These are phyloP conservation scores for Lycaena phlaeas DNA, from an alignment of 2,888 invertebrate genomes.

Conservation along the genomic window DNA sequence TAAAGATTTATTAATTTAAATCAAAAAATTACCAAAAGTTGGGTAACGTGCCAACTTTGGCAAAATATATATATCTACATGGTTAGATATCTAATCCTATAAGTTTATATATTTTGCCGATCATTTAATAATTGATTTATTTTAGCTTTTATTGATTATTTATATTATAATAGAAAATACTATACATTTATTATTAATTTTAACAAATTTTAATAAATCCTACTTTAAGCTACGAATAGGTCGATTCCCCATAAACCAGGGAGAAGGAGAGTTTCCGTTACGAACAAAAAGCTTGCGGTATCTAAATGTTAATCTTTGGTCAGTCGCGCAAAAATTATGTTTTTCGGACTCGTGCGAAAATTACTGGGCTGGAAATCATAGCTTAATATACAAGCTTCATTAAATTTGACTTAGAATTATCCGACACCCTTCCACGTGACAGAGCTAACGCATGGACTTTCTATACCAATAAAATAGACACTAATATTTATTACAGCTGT, in stretches of 20 bases:
- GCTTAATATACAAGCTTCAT: constrained; percentile 39
- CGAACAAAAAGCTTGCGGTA: constrained; percentile 57
- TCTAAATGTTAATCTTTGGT: constrained; percentile 71
- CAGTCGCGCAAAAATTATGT: constrained; percentile 71
- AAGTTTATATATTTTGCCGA: too few species aligned
- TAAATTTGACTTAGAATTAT: constrained; percentile 30
- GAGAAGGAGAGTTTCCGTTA: constrained; percentile 44
- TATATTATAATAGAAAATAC: too few species aligned
- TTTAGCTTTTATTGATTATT: too few species aligned
- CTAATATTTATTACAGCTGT: constrained; percentile 18
- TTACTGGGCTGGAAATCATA: constrained; percentile 47
- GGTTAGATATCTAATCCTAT: too few species aligned
- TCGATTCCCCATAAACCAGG: constrained; percentile 23
- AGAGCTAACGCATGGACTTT: constrained; percentile 7
- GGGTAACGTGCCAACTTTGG: too few species aligned
- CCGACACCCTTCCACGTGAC: constrained; percentile 16
- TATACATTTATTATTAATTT: too few species aligned
- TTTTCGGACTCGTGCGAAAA: constrained; percentile 56
- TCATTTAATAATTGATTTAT: too few species aligned
- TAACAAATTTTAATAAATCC: too few species aligned
- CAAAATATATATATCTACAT: too few species aligned
- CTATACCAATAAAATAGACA: constrained; percentile 19
- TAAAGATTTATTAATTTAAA: too few species aligned
- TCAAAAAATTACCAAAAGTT: too few species aligned
- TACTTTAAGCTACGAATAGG: too few species aligned